Evolutionary conservation across 2,888 invertebrate genomes (phyloP).

Genomic region (Amorpha juglandis): DNA sequence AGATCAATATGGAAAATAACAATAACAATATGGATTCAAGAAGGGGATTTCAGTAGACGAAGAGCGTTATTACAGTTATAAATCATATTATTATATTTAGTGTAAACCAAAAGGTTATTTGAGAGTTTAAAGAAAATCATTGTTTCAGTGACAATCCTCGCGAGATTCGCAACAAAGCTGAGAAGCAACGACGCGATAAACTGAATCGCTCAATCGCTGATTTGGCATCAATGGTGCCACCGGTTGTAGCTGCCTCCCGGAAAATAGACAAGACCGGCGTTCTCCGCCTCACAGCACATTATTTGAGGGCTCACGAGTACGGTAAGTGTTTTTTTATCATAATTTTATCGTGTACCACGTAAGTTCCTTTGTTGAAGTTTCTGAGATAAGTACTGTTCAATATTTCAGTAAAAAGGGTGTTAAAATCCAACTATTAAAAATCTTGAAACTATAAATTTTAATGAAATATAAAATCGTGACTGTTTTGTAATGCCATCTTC

Average conservation of each 20-base stretch:
- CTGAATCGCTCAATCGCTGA: slow-evolving; percentile 92
- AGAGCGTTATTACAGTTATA: no score
- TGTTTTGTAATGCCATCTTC: background rate
- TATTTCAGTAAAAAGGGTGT: no score
- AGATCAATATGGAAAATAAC: no score
- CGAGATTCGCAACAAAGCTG: slow-evolving; percentile 92
- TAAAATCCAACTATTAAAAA: no score
- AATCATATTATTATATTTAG: no score
- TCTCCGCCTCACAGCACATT: slow-evolving; percentile 92
- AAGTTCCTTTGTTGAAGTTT: no score
- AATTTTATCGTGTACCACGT: no score
- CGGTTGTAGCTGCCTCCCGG: slow-evolving; percentile 90
- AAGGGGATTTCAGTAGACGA: no score
- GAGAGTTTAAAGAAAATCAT: background rate
- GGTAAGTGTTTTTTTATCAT: slow-evolving; percentile 61
- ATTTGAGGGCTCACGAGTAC: slow-evolving; percentile 89
- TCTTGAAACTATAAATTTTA: background rate
- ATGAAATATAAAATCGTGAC: background rate
- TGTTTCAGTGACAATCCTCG: slow-evolving; percentile 75
- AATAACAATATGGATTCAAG: no score
- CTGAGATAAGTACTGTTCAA: no score
- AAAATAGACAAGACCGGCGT: slow-evolving; percentile 96
- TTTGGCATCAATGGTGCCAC: slow-evolving; percentile 91
- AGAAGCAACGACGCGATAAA: slow-evolving; percentile 94
- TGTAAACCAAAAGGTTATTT: no score